Percentiles rank a stretch among this genome's conserved stretches.
These are phyloP conservation scores for Operophtera brumata DNA, from an alignment of 2,888 invertebrate species.

Conservation along the genomic window DNA sequence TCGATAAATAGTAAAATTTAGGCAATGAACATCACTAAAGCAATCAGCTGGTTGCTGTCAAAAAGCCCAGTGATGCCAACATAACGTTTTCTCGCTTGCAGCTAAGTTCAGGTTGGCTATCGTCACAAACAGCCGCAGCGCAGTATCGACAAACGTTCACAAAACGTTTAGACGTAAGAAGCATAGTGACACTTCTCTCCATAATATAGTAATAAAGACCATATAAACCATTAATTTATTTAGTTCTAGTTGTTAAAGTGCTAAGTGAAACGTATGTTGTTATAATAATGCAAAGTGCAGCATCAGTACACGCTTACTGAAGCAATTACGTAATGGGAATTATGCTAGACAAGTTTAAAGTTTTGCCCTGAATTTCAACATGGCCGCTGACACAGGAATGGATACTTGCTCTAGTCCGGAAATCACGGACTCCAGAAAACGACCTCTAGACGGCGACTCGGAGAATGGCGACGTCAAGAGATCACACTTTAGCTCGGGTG, in stretches of 20 bases:
- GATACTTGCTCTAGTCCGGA: slow-evolving; percentile 96
- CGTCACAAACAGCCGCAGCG: slow-evolving; percentile 69
- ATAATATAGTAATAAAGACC: slow-evolving; percentile 71
- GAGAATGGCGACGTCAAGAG: slow-evolving; percentile 94
- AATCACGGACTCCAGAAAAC: slow-evolving; percentile 94
- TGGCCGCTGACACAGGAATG: slow-evolving; percentile 96
- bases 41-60: slow-evolving; percentile 76
- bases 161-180: slow-evolving; percentile 77
- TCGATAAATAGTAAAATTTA: not conserved
- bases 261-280: slow-evolving; percentile 71
- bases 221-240: slow-evolving; percentile 63
- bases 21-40: slow-evolving; percentile 46
- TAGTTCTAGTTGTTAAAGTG: slow-evolving; percentile 73
- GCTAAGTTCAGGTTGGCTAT: slow-evolving; percentile 65
- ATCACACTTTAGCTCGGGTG: slow-evolving; percentile 95
- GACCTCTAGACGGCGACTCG: slow-evolving; percentile 92
- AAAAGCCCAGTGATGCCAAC: slow-evolving; percentile 66
- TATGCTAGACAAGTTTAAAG: slow-evolving; percentile 80
- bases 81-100: slow-evolving; percentile 44
- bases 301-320: slow-evolving; percentile 68
- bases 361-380: slow-evolving; percentile 84
- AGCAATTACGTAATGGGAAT: slow-evolving; percentile 81
- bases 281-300: slow-evolving; percentile 72
- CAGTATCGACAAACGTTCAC: slow-evolving; percentile 78
- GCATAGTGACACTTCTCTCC: slow-evolving; percentile 74